Evolutionary conservation across 2,113 vertebrate genomes (phyloP).

Genomic region (Thermophis baileyi): DNA sequence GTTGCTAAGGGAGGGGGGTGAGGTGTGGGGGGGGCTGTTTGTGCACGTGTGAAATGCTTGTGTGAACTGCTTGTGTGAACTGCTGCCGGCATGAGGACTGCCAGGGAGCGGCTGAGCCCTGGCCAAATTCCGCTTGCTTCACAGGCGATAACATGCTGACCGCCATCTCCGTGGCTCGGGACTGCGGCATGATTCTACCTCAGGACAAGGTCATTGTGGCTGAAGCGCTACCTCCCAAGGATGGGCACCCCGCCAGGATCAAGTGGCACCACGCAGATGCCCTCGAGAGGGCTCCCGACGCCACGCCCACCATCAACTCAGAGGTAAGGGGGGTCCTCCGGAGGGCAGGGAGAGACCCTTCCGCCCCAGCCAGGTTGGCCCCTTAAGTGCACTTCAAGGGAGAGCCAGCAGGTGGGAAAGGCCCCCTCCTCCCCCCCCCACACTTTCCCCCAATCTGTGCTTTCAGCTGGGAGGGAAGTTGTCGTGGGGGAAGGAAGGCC

Average conservation of each 20-base stretch:
- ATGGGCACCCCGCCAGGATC: conserved; percentile 90
- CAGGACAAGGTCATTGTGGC: conserved; percentile 93
- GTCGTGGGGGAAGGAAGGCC: not conserved
- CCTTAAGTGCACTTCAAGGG: not conserved
- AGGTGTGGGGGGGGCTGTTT: fast-evolving
- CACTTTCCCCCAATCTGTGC: not conserved
- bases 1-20: too few relatives aligned
- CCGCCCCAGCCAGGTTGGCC: not conserved
- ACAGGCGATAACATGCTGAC: conserved; percentile 97
- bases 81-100: too few relatives aligned
- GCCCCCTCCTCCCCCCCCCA: too few relatives aligned
- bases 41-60: fast-evolving
- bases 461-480: not conserved
- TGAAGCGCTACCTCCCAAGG: conserved; percentile 88
- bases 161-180: conserved; percentile 94
- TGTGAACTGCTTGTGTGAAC: not conserved
- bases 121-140: not conserved
- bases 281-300: conserved; percentile 68
- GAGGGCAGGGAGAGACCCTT: not conserved
- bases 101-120: too few relatives aligned
- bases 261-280: conserved; percentile 94
- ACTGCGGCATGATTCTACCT: conserved; percentile 96
- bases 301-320: conserved; percentile 68
- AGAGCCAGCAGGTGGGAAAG: not conserved
- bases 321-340: conserved; percentile 70